These are phyloP conservation scores for Microtus oregoni DNA, from an alignment of 2,113 vertebrate genomes.

Conservation along the genomic window DNA sequence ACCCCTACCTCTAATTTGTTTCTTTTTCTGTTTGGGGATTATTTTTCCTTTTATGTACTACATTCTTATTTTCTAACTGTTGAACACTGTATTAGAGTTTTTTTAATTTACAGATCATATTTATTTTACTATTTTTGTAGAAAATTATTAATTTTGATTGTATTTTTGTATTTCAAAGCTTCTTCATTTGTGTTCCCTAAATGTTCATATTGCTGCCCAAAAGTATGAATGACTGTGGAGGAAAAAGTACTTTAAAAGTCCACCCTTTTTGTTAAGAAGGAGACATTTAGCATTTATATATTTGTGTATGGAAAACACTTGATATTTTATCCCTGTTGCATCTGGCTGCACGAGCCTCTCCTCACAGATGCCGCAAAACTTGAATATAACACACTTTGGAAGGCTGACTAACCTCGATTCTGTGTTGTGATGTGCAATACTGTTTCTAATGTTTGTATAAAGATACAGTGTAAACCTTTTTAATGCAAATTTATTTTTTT, in stretches of 20 bases:
- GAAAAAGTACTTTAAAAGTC: slow-evolving; percentile 90
- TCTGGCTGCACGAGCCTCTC: slow-evolving; percentile 96
- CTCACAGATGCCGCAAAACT: slow-evolving; percentile 99
- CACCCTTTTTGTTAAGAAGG: slow-evolving; percentile 96
- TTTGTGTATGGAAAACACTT: slow-evolving; percentile 99
- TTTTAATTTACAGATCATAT: slow-evolving; percentile 95
- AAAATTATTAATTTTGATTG: slow-evolving; percentile 97
- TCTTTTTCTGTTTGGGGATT: slow-evolving; percentile 67
- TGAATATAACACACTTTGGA: slow-evolving; percentile 99
- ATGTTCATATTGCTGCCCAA: slow-evolving; percentile 94
- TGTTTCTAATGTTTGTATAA: slow-evolving; percentile 99
- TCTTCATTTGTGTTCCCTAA: slow-evolving; percentile 90
- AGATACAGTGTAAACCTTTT: slow-evolving; percentile 99
- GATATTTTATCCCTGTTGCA: slow-evolving; percentile 97
- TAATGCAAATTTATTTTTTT: slow-evolving; percentile 99
- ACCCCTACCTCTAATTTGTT: slow-evolving; percentile 46
- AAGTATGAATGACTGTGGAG: slow-evolving; percentile 92
- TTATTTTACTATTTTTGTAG: slow-evolving; percentile 99
- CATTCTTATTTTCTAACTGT: slow-evolving; percentile 93
- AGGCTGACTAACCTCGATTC: slow-evolving; percentile 99
- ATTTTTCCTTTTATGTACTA: slow-evolving; percentile 85
- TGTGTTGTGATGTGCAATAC: slow-evolving; percentile 99
- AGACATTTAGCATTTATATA: slow-evolving; percentile 98
- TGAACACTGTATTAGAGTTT: slow-evolving; percentile 94
- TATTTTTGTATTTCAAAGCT: slow-evolving; percentile 99